Percentiles rank a stretch among this genome's conserved stretches.
phyloP scores from a whole-genome alignment of 2,888 invertebrate genomes.

The Agrochola circellaris region DNA sequence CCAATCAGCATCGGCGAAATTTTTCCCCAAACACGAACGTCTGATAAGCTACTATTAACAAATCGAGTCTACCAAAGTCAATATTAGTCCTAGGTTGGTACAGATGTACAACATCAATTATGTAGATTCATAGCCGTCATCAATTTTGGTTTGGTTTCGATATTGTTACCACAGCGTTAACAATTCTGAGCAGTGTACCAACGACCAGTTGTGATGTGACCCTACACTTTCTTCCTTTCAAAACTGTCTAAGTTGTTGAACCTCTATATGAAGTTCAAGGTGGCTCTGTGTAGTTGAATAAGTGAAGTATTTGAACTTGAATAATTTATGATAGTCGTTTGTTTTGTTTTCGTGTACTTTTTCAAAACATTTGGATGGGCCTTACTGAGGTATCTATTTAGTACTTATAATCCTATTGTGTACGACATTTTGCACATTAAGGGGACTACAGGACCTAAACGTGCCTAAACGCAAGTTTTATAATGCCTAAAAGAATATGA shows the following conservation, averaged over 20 bases:
- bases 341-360: not conserved
- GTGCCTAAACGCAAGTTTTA: too few species aligned
- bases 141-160: constrained; percentile 34
- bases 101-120: constrained; percentile 57
- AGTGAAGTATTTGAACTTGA: not conserved
- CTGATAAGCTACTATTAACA: constrained; percentile 64
- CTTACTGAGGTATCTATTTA: too few species aligned
- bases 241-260: not conserved
- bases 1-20: constrained; percentile 60
- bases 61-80: constrained; percentile 61
- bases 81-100: constrained; percentile 58
- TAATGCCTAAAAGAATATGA: too few species aligned
- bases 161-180: not conserved
- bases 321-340: too few species aligned
- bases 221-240: not conserved
- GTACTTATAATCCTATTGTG: too few species aligned
- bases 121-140: constrained; percentile 58
- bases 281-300: not conserved
- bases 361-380: too few species aligned
- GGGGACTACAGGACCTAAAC: too few species aligned
- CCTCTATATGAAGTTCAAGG: not conserved
- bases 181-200: not conserved
- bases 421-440: too few species aligned
- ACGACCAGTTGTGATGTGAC: not conserved
- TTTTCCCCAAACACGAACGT: constrained; percentile 61